Conservation (phyloP, 30 jellyfish, hydroid and myxozoan species). For the Turritopsis dohrnii region DNA sequence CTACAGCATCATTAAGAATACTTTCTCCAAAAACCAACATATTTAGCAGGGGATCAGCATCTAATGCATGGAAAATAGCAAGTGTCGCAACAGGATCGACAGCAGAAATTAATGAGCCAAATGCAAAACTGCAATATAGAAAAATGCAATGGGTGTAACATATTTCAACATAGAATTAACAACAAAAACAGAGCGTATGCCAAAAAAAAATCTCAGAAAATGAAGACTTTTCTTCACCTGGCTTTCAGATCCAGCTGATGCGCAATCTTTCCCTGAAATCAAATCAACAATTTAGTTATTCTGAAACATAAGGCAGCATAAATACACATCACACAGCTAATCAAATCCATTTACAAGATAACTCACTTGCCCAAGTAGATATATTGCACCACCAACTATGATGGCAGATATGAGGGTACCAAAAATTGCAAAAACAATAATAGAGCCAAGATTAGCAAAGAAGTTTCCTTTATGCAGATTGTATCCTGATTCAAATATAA, state of each 20-base stretch:
- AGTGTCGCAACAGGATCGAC: slow-evolving; percentile 99
- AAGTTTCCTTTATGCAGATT: slow-evolving; percentile 94
- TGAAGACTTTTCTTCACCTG: slow-evolving; percentile 32
- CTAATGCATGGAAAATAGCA: slow-evolving; percentile 92
- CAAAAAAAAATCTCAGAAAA: too few species aligned
- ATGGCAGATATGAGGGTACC: slow-evolving; percentile 91
- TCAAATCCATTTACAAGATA: background rate
- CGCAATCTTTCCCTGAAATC: slow-evolving; percentile 85
- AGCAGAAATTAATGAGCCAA: slow-evolving; percentile 96
- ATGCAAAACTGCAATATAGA: slow-evolving; percentile 61
- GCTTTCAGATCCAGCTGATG: slow-evolving; percentile 55
- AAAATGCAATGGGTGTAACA: background rate
- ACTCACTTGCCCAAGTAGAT: slow-evolving; percentile 69
- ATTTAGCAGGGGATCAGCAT: slow-evolving; percentile 88
- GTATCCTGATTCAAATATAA: slow-evolving; percentile 89
- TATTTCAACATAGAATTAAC: background rate
- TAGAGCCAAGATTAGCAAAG: slow-evolving; percentile 95
- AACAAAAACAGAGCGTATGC: background rate
- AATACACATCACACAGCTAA: background rate
- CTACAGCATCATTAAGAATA: slow-evolving; percentile 94
- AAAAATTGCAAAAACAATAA: slow-evolving; percentile 82
- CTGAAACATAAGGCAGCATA: background rate
- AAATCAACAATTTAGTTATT: background rate
- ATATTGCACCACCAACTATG: slow-evolving; percentile 86
- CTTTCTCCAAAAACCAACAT: slow-evolving; percentile 98